Conservation (phyloP, 2,113 vertebrate genomes). For the Platanista minor region DNA sequence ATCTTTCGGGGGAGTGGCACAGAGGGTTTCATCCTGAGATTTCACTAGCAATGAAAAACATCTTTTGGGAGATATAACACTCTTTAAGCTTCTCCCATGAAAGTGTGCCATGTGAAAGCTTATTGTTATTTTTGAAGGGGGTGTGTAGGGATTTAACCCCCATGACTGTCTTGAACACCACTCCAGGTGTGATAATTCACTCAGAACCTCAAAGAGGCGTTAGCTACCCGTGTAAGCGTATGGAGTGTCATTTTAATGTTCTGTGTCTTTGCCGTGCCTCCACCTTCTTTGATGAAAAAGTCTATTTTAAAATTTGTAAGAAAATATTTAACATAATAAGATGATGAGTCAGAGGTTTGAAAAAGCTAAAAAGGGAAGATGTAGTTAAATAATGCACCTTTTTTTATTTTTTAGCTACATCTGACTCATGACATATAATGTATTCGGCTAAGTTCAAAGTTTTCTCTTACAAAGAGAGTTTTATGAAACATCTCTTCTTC, state of each 20-base stretch:
- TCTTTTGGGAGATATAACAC: not conserved
- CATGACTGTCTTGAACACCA: not conserved
- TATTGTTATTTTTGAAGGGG: constrained; percentile 2
- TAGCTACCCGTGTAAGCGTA: not conserved
- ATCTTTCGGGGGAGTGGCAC: not conserved
- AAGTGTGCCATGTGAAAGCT: not conserved
- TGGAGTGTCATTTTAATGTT: constrained; percentile 10
- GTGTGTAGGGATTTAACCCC: not conserved
- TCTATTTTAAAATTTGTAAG: constrained; percentile 62
- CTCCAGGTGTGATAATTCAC: constrained; percentile 11
- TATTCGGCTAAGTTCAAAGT: constrained; percentile 82
- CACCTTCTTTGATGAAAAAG: constrained; percentile 52
- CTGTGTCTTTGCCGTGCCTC: constrained; percentile 25
- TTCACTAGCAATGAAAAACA: not conserved
- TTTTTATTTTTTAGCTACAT: constrained; percentile 71
- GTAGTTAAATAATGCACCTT: constrained; percentile 73
- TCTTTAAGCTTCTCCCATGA: not conserved
- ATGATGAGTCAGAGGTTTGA: constrained; percentile 76
- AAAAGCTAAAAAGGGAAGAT: constrained; percentile 73
- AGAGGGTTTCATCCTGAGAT: not conserved
- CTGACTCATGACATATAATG: constrained; percentile 79
- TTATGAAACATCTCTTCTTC: constrained; percentile 79
- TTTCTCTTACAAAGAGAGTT: constrained; percentile 78
- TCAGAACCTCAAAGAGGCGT: constrained; percentile 27
- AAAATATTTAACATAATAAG: constrained; percentile 73